Evolutionary conservation across 2,888 invertebrate species (phyloP).

Genomic region (Eupelmus urozonus): DNA sequence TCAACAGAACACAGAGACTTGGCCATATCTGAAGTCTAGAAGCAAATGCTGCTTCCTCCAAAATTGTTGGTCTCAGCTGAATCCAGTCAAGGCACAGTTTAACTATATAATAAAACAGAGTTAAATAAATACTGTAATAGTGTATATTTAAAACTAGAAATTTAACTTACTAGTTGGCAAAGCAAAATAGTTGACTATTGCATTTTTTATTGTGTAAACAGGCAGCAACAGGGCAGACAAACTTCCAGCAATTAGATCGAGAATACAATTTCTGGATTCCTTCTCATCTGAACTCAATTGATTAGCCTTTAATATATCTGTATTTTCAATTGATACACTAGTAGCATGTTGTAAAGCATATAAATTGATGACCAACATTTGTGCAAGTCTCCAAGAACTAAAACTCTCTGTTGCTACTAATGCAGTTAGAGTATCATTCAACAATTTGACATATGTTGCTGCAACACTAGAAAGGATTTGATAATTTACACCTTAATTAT

Average conservation of each 20-base stretch:
- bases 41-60: slow-evolving; percentile 80
- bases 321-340: slow-evolving; percentile 72
- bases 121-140: neutral
- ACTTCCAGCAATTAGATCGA: slow-evolving; percentile 83
- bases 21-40: slow-evolving; percentile 87
- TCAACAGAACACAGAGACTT: slow-evolving; percentile 86
- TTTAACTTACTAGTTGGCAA: slow-evolving; percentile 82
- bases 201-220: slow-evolving; percentile 84
- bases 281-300: slow-evolving; percentile 81
- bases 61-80: slow-evolving; percentile 79
- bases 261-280: slow-evolving; percentile 80
- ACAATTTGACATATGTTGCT: slow-evolving; percentile 81
- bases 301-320: slow-evolving; percentile 76
- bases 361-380: slow-evolving; percentile 88
- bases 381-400: slow-evolving; percentile 85
- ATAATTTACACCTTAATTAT: too few relatives aligned
- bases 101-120: too few relatives aligned
- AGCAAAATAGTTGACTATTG: slow-evolving; percentile 82
- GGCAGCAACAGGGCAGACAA: slow-evolving; percentile 85
- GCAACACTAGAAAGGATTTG: slow-evolving; percentile 78
- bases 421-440: slow-evolving; percentile 86
- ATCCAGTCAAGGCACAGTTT: slow-evolving; percentile 89
- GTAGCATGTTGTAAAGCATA: slow-evolving; percentile 83
- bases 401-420: slow-evolving; percentile 89
- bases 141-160: slow-evolving; percentile 27